Base-by-base conservation (phyloP, 2,113 vertebrate genomes). In the Trichechus manatus region DNA sequence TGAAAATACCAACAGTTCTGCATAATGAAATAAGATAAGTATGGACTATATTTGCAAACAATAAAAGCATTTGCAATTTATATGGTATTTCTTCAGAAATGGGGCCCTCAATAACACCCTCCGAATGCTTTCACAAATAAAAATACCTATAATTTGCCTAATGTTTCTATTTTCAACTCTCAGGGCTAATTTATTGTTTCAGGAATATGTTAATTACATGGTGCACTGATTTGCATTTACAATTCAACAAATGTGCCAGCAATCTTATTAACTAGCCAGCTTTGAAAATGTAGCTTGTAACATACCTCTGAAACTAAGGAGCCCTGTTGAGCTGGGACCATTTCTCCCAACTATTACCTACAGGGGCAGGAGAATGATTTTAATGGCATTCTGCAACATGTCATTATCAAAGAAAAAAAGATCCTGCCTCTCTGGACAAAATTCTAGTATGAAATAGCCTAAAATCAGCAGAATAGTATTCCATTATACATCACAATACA, bases 121-220 rank as follows among this genome's bases (percentile, higher is more conserved):
- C 61, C 23, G 92, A 92, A 81, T 59, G 19, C 44, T 94, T 95
- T 96, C 33, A 74, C 36, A 90, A 94, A 61, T 66, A 83, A 84
- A 92, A 94, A 90, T 96, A 94, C 9, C 33, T 44, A 59, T 66
- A 33, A 92, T 66, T 90, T 66, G 89, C 42, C 33, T 72, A 89
- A 83, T 78, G 53, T 86, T 83, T 87, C 50, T 23, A 92, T 90
- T 90, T 92, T 96, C 17, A 95, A 82, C 33, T 89, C 31, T 74
- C 89, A 84, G 61, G 89, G 25, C 56, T 92, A 90, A 92, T 96
- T 87, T 95, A n/a, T 92, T 89, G 59, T 82, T 96, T 92, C 33
- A 84, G 22, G 39, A 89, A 75, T 83, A 90, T 83, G 44, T 89
- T 94, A 79, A 84, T 80, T 95, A 87, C 29, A 79, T 68, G 33